A percentile compares a stretch with the other conserved stretches of the same genome.
phyloP scores from a whole-genome alignment of 2,797 vertebrate species.

The Onychomys torridus region DNA sequence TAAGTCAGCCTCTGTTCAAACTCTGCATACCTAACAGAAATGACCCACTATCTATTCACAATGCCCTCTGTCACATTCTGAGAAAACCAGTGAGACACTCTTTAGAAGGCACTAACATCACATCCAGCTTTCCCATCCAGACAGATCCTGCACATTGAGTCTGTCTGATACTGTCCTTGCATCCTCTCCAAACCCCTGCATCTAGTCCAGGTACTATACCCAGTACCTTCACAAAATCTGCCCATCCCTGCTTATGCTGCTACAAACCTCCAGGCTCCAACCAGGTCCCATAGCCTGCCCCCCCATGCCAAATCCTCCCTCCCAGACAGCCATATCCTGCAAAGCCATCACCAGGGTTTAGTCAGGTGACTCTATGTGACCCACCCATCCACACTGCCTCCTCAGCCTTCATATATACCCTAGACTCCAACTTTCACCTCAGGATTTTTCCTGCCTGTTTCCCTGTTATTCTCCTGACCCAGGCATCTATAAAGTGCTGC shows the following conservation, averaged over 20 bases:
- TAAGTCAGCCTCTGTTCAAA: conserved; percentile 49
- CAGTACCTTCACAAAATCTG: not conserved
- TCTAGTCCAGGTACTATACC: not conserved
- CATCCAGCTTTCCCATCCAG: not conserved
- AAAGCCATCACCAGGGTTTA: not conserved
- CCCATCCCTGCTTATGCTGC: not conserved
- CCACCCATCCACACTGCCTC: not conserved
- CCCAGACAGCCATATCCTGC: not conserved
- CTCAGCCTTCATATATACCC: not conserved
- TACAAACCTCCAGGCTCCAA: not conserved
- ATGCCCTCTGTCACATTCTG: not conserved
- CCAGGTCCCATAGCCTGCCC: not conserved
- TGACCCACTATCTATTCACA: not conserved
- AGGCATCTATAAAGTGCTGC: not conserved
- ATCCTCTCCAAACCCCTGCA: not conserved
- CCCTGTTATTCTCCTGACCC: not conserved
- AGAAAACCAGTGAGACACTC: not conserved
- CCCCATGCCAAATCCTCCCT: not conserved
- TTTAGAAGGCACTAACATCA: too few species aligned
- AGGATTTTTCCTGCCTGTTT: not conserved
- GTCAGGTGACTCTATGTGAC: not conserved
- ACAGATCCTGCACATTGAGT: not conserved
- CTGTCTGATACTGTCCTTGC: not conserved
- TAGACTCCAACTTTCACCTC: not conserved
- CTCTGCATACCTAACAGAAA: not conserved